phyloP scores from a whole-genome alignment of 1,140 invertebrate genomes.

The Philopotamus ludificatus region DNA sequence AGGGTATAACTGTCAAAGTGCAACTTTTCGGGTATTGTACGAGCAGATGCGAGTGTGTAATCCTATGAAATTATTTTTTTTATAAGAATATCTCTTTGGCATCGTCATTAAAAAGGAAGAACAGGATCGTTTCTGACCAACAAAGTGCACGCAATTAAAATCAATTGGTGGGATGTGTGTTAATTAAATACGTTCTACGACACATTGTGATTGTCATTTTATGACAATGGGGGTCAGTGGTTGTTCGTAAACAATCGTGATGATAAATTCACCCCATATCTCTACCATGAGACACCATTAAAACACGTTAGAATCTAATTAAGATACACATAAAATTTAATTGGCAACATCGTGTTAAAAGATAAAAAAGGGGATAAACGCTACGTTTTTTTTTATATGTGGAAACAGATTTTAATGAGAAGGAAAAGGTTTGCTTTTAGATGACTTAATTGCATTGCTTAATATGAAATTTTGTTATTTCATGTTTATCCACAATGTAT shows the following conservation, averaged over 20 bases:
- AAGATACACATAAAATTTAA: conserved; percentile 17
- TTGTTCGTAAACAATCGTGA: neutral
- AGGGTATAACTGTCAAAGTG: too few relatives aligned
- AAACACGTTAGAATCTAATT: conserved; percentile 14
- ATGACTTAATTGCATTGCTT: too few relatives aligned
- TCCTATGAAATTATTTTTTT: too few relatives aligned
- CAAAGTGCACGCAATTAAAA: conserved; percentile 35
- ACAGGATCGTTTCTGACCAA: neutral
- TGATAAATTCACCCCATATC: conserved; percentile 12
- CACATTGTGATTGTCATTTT: conserved; percentile 31
- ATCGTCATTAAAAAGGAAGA: too few relatives aligned
- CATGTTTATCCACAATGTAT: too few relatives aligned
- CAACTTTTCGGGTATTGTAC: too few relatives aligned
- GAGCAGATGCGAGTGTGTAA: too few relatives aligned
- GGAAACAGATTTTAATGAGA: conserved; percentile 7
- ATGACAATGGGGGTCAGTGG: conserved; percentile 26
- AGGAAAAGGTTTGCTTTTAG: too few relatives aligned
- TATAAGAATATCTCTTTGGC: too few relatives aligned
- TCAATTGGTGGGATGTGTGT: conserved; percentile 36
- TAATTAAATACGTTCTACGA: conserved; percentile 35
- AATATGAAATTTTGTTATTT: too few relatives aligned
- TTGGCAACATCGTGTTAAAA: neutral
- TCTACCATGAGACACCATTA: conserved; percentile 8
- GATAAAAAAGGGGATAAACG: neutral
- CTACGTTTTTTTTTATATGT: neutral